Evolutionary conservation across 2,888 invertebrate species (phyloP).

Genomic region (Prionchulus punctatus): DNA sequence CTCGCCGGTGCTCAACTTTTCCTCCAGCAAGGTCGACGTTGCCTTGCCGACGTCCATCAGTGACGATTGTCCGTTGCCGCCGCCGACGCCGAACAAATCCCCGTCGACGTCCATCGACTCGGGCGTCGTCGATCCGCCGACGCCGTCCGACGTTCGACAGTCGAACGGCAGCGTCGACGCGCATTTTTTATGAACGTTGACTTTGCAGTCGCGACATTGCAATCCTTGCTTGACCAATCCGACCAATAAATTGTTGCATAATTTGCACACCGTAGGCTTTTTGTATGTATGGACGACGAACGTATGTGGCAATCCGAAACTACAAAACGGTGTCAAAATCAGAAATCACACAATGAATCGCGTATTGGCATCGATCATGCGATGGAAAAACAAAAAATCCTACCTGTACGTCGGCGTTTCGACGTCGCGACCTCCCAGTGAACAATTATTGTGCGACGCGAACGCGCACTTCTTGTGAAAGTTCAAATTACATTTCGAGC

Average conservation of each 20-base stretch:
- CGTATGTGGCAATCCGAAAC: slow-evolving; percentile 25
- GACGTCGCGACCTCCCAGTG: not conserved
- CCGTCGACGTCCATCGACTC: not conserved
- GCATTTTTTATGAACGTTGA: slow-evolving; percentile 31
- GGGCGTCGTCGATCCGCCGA: not conserved
- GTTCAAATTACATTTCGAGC: slow-evolving; percentile 26
- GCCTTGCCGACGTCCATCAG: no score
- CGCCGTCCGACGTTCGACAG: slow-evolving; percentile 22
- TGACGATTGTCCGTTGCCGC: no score
- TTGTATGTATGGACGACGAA: slow-evolving; percentile 29
- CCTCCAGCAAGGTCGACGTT: no score
- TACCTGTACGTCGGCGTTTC: no score
- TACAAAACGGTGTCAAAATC: not conserved
- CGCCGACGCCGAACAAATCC: no score
- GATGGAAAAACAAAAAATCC: not conserved
- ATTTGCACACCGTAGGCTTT: slow-evolving; percentile 30
- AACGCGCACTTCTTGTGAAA: slow-evolving; percentile 29
- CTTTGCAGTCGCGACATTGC: slow-evolving; percentile 30
- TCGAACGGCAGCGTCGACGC: slow-evolving; percentile 21
- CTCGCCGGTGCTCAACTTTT: slow-evolving; percentile 7
- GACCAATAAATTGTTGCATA: slow-evolving; percentile 29
- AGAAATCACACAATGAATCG: not conserved
- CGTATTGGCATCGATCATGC: not conserved
- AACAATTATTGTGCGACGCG: slow-evolving; percentile 28
- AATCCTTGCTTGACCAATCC: slow-evolving; percentile 31